phyloP scores from a whole-genome alignment of 1,140 invertebrate species.

The Drosophila gunungcola region DNA sequence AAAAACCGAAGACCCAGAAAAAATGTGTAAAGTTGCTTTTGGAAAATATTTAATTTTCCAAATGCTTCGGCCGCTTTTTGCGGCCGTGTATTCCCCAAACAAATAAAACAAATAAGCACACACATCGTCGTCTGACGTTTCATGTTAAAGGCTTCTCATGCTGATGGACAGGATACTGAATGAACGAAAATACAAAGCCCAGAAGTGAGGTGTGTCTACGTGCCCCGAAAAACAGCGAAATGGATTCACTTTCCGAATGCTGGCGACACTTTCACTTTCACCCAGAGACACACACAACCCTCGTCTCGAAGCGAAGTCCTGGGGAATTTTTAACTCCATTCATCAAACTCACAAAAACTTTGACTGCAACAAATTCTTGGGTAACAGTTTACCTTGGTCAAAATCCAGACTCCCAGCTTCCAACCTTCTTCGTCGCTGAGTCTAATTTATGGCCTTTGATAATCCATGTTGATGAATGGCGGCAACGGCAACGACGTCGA shows the following conservation, averaged over 20 bases:
- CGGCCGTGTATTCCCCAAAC: constrained; percentile 35
- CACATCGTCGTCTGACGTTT: constrained; percentile 15
- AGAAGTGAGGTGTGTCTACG: constrained; percentile 25
- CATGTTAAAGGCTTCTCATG: constrained; percentile 37
- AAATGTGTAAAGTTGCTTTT: constrained; percentile 50
- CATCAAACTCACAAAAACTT: constrained; percentile 65
- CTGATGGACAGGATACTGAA: constrained; percentile 31
- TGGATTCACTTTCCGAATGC: constrained; percentile 21
- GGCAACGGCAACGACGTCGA: constrained; percentile 18
- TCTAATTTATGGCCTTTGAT: constrained; percentile 77
- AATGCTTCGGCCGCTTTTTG: constrained; percentile 47
- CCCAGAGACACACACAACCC: constrained; percentile 16
- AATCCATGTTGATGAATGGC: constrained; percentile 79
- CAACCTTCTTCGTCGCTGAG: constrained; percentile 26
- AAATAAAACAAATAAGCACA: constrained; percentile 41
- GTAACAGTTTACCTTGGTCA: constrained; percentile 10
- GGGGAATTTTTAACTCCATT: constrained; percentile 66
- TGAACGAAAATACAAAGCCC: neutral
- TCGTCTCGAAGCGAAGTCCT: constrained; percentile 10
- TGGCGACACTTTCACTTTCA: constrained; percentile 18
- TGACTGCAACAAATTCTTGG: constrained; percentile 28
- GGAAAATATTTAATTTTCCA: constrained; percentile 59
- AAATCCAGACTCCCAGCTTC: constrained; percentile 33
- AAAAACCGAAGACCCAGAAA: constrained; percentile 33
- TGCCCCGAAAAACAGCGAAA: constrained; percentile 20